phyloP scores from a whole-genome alignment of 2,797 vertebrate species.

The Halcyon leucocephala region DNA sequence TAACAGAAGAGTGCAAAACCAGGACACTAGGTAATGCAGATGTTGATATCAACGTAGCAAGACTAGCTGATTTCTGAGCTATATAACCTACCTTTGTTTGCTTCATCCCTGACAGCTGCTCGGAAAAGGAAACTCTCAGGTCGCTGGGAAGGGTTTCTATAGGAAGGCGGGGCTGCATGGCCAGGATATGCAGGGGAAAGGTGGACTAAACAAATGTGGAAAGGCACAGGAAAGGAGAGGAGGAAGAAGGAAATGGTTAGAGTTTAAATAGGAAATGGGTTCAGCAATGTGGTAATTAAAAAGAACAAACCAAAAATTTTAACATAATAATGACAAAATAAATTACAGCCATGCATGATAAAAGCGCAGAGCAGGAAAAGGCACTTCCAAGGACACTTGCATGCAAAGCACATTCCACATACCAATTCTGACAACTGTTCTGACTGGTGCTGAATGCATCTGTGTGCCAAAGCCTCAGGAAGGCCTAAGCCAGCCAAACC shows the following conservation, averaged over 20 bases:
- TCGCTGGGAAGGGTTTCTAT: conserved; percentile 81
- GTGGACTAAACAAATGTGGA: conserved; percentile 74
- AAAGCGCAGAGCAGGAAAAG: conserved; percentile 40
- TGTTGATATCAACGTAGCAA: not conserved
- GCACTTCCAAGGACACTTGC: conserved; percentile 19
- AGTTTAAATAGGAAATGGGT: conserved; percentile 57
- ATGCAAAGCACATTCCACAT: conserved; percentile 60
- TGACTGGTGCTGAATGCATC: not conserved
- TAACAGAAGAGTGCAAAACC: not conserved
- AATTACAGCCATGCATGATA: conserved; percentile 62
- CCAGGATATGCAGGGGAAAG: conserved; percentile 84
- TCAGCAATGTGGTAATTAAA: conserved; percentile 56
- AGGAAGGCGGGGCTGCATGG: conserved; percentile 77
- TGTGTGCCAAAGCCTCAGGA: conserved; percentile 11
- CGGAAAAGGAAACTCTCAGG: conserved; percentile 95
- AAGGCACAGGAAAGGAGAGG: conserved; percentile 63
- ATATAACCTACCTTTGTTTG: conserved; percentile 85
- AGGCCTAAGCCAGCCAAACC: not conserved
- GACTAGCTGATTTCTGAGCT: not conserved
- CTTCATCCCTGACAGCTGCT: conserved; percentile 86
- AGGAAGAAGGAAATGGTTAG: conserved; percentile 59
- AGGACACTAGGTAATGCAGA: not conserved
- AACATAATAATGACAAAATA: conserved; percentile 59
- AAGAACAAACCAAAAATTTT: conserved; percentile 51
- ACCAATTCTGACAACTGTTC: conserved; percentile 47